Base-by-base conservation (phyloP, 2,797 vertebrate genomes). In the Echeneis naucrates region DNA sequence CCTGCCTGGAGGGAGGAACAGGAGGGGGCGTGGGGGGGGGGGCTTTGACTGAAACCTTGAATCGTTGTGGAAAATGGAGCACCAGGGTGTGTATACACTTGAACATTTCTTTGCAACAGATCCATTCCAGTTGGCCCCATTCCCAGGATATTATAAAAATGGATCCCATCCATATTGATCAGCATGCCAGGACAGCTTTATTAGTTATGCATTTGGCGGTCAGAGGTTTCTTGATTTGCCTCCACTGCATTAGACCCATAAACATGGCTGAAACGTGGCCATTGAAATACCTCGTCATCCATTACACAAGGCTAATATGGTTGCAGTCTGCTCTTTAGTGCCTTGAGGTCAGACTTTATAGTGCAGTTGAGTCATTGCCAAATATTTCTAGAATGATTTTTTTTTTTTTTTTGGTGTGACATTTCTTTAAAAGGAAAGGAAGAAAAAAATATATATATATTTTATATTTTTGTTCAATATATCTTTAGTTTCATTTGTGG, bases 141-240 rank as follows among this genome's bases (percentile, higher is more conserved):
- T 68, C 30, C 59, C 37, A n/a, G 67, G 38, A 38, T 66, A 40
- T 53, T 21, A 32, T 17, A 38, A 59, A 26, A 62, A 13, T 48
- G 37, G 45, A 35, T 67, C 72, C 72, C 64, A 63, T 48, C 35
- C 11, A 30, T 82, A 87, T 87, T 79, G 85, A 88, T 87, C 81
- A 24, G 27, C 14, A 21, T 8, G 3, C 38, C 35, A 10, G 38
- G 59, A 69, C 69, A 51, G 70, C 72, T 81, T 74, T 79, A 85
- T 83, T 84, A 78, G 58, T 69, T 26, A 23, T 86, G 51, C 79
- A 76, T 84, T 78, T 75, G 19, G 6, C 13, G 73, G 76, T 83
- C 84, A 85, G 57, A 86, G 80, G 78, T 83, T 57, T 42, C 32
- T n/a, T 37, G 45, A 84, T 86, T 77, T 63, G 72, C 66, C 83